Conservation (phyloP, 2,888 invertebrate species). For the Andrena bucephala region DNA sequence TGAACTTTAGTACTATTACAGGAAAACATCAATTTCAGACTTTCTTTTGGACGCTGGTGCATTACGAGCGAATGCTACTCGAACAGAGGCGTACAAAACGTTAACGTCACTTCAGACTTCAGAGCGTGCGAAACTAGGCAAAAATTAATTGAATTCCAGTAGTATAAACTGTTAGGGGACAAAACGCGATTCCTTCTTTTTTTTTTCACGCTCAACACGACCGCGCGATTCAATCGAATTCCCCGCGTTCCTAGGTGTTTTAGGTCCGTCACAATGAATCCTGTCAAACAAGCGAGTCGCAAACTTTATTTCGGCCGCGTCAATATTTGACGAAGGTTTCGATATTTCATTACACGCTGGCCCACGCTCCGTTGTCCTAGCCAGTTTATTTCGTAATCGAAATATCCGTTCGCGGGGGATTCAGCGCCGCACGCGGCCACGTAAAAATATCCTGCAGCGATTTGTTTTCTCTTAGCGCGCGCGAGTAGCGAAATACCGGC, state of each 20-base stretch:
- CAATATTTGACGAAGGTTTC: slow-evolving; percentile 63
- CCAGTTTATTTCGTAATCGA: slow-evolving; percentile 40
- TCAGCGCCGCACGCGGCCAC: background rate
- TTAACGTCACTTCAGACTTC: background rate
- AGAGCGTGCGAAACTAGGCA: background rate
- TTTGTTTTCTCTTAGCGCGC: slow-evolving; percentile 25
- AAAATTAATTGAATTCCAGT: slow-evolving; percentile 27
- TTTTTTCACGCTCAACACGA: slow-evolving; percentile 2
- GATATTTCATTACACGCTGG: slow-evolving; percentile 58
- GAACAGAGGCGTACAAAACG: background rate
- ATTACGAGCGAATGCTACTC: background rate
- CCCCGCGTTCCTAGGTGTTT: slow-evolving; percentile 17
- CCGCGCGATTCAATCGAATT: slow-evolving; percentile 20
- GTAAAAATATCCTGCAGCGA: slow-evolving; percentile 19
- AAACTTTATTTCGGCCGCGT: slow-evolving; percentile 57
- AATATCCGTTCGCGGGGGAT: slow-evolving; percentile 19
- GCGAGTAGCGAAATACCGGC: background rate
- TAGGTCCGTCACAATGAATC: slow-evolving; percentile 46
- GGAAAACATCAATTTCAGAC: too few relatives aligned
- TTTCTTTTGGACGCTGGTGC: too few relatives aligned
- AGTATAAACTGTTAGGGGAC: slow-evolving; percentile 13
- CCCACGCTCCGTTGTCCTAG: background rate
- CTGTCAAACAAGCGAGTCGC: slow-evolving; percentile 51
- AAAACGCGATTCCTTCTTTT: slow-evolving; percentile 12
- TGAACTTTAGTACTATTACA: too few relatives aligned